A percentile compares a stretch with the other conserved stretches of the same genome.
Conservation (phyloP, 1,140 invertebrate species). For the Olivierus martensii region DNA sequence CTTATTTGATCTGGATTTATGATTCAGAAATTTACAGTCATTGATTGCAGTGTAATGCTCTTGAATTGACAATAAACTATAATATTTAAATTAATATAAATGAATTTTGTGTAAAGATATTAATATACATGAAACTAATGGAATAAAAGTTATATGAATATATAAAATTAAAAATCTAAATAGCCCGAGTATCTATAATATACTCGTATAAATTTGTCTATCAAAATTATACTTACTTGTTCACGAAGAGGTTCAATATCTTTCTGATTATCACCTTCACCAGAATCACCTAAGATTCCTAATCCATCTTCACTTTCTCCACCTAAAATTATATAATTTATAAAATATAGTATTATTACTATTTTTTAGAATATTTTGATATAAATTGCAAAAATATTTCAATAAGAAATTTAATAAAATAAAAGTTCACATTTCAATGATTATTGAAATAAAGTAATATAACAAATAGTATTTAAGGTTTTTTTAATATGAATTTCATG, state of each 20-base stretch:
- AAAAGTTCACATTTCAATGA: slow-evolving; percentile 3
- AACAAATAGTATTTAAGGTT: too few relatives aligned
- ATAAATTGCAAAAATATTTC: not conserved
- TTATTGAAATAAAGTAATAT: not conserved
- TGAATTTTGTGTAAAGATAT: too few relatives aligned
- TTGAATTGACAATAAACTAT: too few relatives aligned
- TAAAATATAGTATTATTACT: not conserved
- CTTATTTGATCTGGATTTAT: too few relatives aligned
- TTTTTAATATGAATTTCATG: too few relatives aligned
- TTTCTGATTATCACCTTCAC: slow-evolving; percentile 26
- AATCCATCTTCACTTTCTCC: slow-evolving; percentile 28
- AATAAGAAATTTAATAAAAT: not conserved
- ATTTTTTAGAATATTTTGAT: not conserved
- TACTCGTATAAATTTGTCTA: slow-evolving; percentile 25
- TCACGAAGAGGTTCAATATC: slow-evolving; percentile 29
- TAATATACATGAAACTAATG: too few relatives aligned
- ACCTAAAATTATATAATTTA: slow-evolving; percentile 9
- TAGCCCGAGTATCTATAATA: slow-evolving; percentile 4
- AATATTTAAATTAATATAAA: too few relatives aligned
- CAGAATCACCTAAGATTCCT: slow-evolving; percentile 26
- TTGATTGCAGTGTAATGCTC: too few relatives aligned
- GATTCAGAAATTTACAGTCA: too few relatives aligned
- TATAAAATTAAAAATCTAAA: too few relatives aligned
- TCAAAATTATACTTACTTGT: slow-evolving; percentile 39
- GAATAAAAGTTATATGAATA: too few relatives aligned